Evolutionary conservation across 2,888 invertebrate species (phyloP), one percentile per base, ranked within the genome.

Genomic region (Bombylius major): DNA sequence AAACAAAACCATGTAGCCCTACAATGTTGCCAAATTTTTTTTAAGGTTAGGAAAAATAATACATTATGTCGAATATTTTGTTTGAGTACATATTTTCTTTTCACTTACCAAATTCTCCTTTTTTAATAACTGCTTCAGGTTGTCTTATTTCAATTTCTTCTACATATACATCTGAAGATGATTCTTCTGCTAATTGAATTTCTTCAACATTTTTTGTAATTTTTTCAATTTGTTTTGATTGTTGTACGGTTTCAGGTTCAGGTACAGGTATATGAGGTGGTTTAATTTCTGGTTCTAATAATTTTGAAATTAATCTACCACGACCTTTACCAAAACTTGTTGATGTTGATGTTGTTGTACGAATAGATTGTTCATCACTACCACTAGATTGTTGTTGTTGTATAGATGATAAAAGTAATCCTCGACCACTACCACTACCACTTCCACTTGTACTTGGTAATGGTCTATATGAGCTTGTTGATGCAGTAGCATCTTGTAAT

Each of bases 51-150:
- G 23, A 23, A 23, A 23, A 23, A 23, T 23, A 23, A 23, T n/a
- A n/a, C n/a, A n/a, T n/a, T n/a, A n/a, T n/a, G 3, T 23, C 23
- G 3, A 23, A 23, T 23, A 23, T 23, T 23, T 23, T 23, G 23
- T 3, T 23, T 3, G 23, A 23, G 23, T 23, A 23, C n/a, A n/a
- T n/a, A n/a, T n/a, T 23, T 23, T 23, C 23, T 2, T 3, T 23
- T 23, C 23, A 51, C 33, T 36, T 55, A 55, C 55, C 55, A 46
- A 47, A 50, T 5, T 14, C 34, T 14, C 55, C 55, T 31, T 39
- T 46, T 31, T 44, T 55, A 31, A 55, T 32, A 11, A 55, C 47
- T 31, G 55, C n/a, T 46, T 55, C 50, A 1, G 31, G 47, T 39
- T 23, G 23, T 50, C 55, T 31, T 50, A 12, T 12, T 46, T 14